Evolutionary conservation across 2,888 invertebrate species (phyloP).

Genomic region (Xestia xanthographa): DNA sequence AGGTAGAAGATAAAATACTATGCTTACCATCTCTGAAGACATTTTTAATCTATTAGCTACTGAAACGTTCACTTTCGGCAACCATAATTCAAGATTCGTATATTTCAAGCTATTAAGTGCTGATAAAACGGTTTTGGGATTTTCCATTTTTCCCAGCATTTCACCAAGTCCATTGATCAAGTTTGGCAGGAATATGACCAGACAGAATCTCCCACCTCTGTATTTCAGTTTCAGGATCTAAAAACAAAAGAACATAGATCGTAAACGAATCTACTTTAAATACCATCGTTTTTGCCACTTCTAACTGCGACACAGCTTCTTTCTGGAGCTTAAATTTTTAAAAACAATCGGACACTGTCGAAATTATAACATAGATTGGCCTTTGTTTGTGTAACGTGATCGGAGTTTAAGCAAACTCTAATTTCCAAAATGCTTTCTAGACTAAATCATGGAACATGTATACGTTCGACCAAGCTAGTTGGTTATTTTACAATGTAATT

Average conservation of each 20-base stretch:
- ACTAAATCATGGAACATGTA: too few relatives aligned
- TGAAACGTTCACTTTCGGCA: conserved; percentile 47
- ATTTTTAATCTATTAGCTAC: conserved; percentile 40
- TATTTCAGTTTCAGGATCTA: conserved; percentile 51
- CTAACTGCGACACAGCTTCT: background rate
- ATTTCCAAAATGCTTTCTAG: too few relatives aligned
- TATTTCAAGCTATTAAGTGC: conserved; percentile 8
- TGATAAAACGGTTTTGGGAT: background rate
- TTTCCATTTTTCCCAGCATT: conserved; percentile 16
- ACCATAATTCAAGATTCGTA: conserved; percentile 9
- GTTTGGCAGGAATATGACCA: conserved; percentile 45
- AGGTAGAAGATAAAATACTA: background rate
- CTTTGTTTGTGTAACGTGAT: background rate
- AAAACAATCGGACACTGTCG: background rate
- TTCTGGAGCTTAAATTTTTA: background rate
- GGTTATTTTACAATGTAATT: too few relatives aligned
- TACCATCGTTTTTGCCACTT: background rate
- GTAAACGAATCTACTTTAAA: background rate
- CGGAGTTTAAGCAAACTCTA: too few relatives aligned
- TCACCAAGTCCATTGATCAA: background rate
- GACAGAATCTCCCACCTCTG: background rate
- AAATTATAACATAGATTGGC: background rate
- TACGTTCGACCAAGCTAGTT: too few relatives aligned
- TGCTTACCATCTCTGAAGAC: conserved; percentile 35
- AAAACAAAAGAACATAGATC: conserved; percentile 6